These are phyloP conservation scores for Potamarius usumacintae DNA, from an alignment of 2,113 vertebrate species.

Conservation along the genomic window DNA sequence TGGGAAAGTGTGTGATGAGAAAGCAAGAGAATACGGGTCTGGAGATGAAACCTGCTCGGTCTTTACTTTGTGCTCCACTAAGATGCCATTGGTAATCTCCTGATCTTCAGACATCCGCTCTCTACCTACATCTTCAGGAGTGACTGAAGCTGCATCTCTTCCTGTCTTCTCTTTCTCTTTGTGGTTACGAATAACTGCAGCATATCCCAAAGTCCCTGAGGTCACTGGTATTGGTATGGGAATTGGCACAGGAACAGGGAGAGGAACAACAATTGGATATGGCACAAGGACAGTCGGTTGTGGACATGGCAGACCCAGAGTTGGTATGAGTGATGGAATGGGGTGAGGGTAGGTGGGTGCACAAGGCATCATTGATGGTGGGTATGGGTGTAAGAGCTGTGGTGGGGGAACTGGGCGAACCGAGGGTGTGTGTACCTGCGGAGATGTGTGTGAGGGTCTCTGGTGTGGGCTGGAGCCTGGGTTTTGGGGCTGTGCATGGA, in stretches of 20 bases:
- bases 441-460: conserved; percentile 84
- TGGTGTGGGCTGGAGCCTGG: conserved; percentile 90
- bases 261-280: conserved; percentile 91
- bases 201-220: conserved; percentile 80
- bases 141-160: background rate
- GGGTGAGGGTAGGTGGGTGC: conserved; percentile 86
- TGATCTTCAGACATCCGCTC: conserved; percentile 1
- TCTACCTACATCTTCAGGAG: conserved; percentile 4
- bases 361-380: conserved; percentile 81
- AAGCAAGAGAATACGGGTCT: conserved; percentile 9
- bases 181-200: conserved; percentile 79
- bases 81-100: background rate
- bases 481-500: conserved; percentile 83
- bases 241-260: conserved; percentile 93
- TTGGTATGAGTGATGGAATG: conserved; percentile 86
- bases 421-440: conserved; percentile 82
- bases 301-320: conserved; percentile 88
- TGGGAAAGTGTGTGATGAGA: conserved; percentile 15
- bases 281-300: conserved; percentile 92
- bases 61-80: conserved; percentile 23
- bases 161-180: background rate
- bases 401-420: conserved; percentile 85
- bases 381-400: conserved; percentile 78
- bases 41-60: conserved; percentile 53
- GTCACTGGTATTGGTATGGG: conserved; percentile 88